Base-by-base conservation (phyloP, 2,888 invertebrate genomes). In the Xiphydria camelus region DNA sequence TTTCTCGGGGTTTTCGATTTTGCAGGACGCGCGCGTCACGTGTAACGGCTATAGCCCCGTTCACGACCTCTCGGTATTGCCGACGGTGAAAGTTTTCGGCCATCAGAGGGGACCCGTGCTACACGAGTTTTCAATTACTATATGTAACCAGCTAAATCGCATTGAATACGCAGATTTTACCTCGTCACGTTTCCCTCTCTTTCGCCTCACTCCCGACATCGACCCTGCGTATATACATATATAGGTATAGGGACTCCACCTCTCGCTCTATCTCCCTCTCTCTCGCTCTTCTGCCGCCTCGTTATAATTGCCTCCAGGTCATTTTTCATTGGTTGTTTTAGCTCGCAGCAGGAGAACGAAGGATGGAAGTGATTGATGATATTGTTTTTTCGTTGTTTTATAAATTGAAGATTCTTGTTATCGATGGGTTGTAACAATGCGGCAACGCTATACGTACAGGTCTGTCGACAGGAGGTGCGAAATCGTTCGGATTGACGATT, bases 291-390 rank as follows among this genome's bases (percentile, higher is more conserved):
- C 42, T 45, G 53, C 46, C 50, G 34, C 47, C 41, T 47, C 53
- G 53, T 67, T 60, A 64, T 66, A 67, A 67, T 67, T 66, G 64
- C 61, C 52, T 51, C 48, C 48, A 45, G 59, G 58, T 66, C 64
- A 66, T 66, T 67, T 67, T 64, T 67, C 66, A 67, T 53, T 51
- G 54, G 59, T 53, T 52, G 53, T 62, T 59, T 62, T 54, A 53
- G 42, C 41, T 33, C 43, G 42, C 47, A 36, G 33, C 42, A 34
- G 43, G 35, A 29, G 34, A 49, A 46, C 44, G 47, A 29, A 23
- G 50, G 29, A 15, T n/a, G 22, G 21, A n/a, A 21, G 45, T 64
- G 63, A 64, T 64, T 57, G 57, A 64, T 61, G 64, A 53, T 41
- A 26, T 38, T 33, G 51, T 47, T 57, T 55, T 18, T 55, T 51